Evolutionary conservation across 1,140 invertebrate species (phyloP).

Genomic region (Heliconius melpomene): DNA sequence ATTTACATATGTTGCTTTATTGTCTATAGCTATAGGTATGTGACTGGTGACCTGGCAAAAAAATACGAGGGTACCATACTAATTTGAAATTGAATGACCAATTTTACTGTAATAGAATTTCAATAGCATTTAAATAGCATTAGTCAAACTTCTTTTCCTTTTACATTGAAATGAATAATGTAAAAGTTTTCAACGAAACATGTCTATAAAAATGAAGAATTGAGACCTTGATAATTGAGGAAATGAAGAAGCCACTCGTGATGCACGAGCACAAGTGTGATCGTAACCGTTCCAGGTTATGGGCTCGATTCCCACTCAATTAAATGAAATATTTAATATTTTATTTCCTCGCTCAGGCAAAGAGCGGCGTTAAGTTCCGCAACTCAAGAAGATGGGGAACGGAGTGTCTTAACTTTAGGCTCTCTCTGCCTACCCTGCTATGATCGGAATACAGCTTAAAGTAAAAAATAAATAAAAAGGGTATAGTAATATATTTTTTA

Average conservation of each 20-base stretch:
- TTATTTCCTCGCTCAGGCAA: not conserved
- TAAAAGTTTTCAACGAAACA: too few species aligned
- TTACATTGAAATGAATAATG: too few species aligned
- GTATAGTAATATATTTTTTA: too few species aligned
- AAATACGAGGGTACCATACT: not conserved
- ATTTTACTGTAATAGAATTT: not conserved
- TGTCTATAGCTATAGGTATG: not conserved
- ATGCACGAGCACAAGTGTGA: not conserved
- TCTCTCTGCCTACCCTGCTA: too few species aligned
- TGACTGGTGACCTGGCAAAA: not conserved
- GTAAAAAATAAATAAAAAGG: too few species aligned
- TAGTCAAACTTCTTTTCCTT: not conserved
- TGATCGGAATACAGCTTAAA: too few species aligned
- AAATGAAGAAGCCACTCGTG: not conserved
- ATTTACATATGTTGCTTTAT: too few species aligned
- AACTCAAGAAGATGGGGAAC: not conserved
- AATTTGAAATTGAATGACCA: not conserved
- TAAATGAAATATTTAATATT: not conserved
- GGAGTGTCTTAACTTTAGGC: not conserved
- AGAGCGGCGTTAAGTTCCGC: not conserved
- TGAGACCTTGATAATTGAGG: too few species aligned
- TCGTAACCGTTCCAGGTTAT: not conserved
- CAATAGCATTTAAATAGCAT: not conserved
- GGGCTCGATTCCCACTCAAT: not conserved
- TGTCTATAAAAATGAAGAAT: too few species aligned